phyloP scores from a whole-genome alignment of 2,113 vertebrate species.

The Thunnus thynnus region DNA sequence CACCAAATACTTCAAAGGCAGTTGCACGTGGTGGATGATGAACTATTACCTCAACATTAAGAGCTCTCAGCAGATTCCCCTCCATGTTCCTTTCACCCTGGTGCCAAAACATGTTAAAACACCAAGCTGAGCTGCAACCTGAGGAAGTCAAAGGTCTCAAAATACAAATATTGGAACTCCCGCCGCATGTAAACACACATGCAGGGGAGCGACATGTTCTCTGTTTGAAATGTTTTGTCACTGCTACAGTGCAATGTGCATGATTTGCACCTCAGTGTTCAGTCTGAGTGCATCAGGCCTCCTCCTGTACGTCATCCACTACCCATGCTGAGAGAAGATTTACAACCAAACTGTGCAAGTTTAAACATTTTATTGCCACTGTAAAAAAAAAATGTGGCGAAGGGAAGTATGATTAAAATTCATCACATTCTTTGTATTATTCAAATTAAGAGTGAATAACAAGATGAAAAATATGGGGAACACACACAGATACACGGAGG shows the following conservation, averaged over 20 bases:
- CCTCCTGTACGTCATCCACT: slow-evolving; percentile 25
- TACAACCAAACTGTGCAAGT: slow-evolving; percentile 42
- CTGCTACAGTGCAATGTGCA: slow-evolving; percentile 8
- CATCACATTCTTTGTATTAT: slow-evolving; percentile 31
- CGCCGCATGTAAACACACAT: neutral
- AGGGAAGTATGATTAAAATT: slow-evolving; percentile 24
- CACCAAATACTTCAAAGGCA: slow-evolving; percentile 50
- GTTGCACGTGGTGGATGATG: slow-evolving; percentile 34
- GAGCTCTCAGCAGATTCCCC: slow-evolving; percentile 24
- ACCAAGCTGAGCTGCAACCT: slow-evolving; percentile 6
- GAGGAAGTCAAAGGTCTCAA: slow-evolving; percentile 40
- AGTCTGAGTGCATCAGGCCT: slow-evolving; percentile 17
- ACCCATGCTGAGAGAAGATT: slow-evolving; percentile 41
- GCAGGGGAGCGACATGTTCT: neutral
- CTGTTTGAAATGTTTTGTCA: slow-evolving; percentile 40
- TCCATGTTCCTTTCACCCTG: neutral
- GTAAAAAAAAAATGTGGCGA: slow-evolving; percentile 13
- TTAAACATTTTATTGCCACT: slow-evolving; percentile 49
- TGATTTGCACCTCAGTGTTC: slow-evolving; percentile 33
- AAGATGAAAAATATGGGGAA: neutral
- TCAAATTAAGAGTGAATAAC: slow-evolving; percentile 26
- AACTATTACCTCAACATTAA: slow-evolving; percentile 36
- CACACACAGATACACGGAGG: neutral
- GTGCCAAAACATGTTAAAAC: neutral
- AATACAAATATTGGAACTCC: slow-evolving; percentile 4